phyloP scores from a whole-genome alignment of 2,888 invertebrate species.

The Himalopsyche kuldschensis region DNA sequence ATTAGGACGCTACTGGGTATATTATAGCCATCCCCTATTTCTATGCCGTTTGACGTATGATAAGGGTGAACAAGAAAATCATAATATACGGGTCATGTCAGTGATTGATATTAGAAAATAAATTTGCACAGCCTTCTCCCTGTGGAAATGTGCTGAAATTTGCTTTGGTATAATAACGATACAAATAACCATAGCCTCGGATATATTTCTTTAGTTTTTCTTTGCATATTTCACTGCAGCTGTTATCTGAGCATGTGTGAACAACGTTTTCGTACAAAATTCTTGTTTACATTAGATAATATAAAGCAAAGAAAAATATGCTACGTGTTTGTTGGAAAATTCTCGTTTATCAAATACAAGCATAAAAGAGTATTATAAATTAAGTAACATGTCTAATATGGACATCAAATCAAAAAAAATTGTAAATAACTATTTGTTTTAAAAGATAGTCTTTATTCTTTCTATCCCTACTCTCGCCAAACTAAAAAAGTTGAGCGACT shows the following conservation, averaged over 20 bases:
- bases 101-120: constrained; percentile 37
- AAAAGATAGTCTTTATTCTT: too few relatives aligned
- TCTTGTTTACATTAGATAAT: background rate
- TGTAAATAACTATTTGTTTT: too few relatives aligned
- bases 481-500: too few relatives aligned
- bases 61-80: constrained; percentile 35
- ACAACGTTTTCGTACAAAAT: background rate
- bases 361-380: too few relatives aligned
- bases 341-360: too few relatives aligned
- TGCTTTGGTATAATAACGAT: background rate
- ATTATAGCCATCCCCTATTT: background rate
- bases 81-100: constrained; percentile 35
- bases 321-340: too few relatives aligned
- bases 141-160: constrained; percentile 10
- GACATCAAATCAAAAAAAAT: too few relatives aligned
- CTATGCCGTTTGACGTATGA: constrained; percentile 24
- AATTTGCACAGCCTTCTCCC: constrained; percentile 1
- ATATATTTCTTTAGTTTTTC: background rate
- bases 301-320: background rate
- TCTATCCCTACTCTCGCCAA: too few relatives aligned
- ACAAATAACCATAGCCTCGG: background rate
- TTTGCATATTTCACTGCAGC: background rate
- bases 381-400: too few relatives aligned
- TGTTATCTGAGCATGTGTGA: background rate
- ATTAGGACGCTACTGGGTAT: background rate